Percentiles rank a stretch among this genome's conserved stretches.
phyloP scores from a whole-genome alignment of 2,113 vertebrate genomes.

The Cebidichthys violaceus region DNA sequence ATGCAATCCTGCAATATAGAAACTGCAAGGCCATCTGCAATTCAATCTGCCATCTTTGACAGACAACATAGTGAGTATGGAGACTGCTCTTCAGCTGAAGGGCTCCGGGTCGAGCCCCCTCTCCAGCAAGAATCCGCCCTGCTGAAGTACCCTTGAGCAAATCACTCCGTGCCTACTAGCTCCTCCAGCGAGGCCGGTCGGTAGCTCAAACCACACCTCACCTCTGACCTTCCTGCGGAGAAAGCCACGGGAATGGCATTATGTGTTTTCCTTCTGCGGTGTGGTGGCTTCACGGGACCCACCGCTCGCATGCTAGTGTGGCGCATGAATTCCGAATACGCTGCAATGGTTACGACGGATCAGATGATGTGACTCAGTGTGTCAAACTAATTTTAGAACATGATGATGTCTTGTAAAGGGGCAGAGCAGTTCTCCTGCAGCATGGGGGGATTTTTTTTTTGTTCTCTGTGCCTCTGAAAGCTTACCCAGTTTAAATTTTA shows the following conservation, averaged over 20 bases:
- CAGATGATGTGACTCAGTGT: slow-evolving; percentile 29
- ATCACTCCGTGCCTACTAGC: slow-evolving; percentile 32
- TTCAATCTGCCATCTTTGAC: slow-evolving; percentile 36
- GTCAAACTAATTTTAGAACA: slow-evolving; percentile 33
- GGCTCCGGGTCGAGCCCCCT: slow-evolving; percentile 47
- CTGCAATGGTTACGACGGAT: slow-evolving; percentile 13
- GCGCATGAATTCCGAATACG: not conserved
- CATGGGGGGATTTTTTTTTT: not conserved
- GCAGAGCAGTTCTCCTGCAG: slow-evolving; percentile 14
- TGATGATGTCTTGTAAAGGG: slow-evolving; percentile 31
- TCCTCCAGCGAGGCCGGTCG: slow-evolving; percentile 20
- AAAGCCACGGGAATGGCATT: slow-evolving; percentile 14
- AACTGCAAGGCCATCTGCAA: slow-evolving; percentile 6
- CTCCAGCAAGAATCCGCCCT: slow-evolving; percentile 35
- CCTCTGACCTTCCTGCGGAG: slow-evolving; percentile 55
- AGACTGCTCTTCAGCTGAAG: slow-evolving; percentile 50
- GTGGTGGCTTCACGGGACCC: slow-evolving; percentile 7
- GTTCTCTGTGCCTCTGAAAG: slow-evolving; percentile 25
- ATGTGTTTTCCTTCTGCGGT: slow-evolving; percentile 22
- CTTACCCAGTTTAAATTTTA: slow-evolving; percentile 52
- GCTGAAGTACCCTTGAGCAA: slow-evolving; percentile 63
- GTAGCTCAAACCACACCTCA: slow-evolving; percentile 35
- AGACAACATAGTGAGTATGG: slow-evolving; percentile 8
- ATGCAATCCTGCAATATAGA: not conserved
- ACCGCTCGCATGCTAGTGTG: not conserved